These are phyloP conservation scores for Bothrops jararaca DNA, from an alignment of 2,113 vertebrate species.

Conservation along the genomic window DNA sequence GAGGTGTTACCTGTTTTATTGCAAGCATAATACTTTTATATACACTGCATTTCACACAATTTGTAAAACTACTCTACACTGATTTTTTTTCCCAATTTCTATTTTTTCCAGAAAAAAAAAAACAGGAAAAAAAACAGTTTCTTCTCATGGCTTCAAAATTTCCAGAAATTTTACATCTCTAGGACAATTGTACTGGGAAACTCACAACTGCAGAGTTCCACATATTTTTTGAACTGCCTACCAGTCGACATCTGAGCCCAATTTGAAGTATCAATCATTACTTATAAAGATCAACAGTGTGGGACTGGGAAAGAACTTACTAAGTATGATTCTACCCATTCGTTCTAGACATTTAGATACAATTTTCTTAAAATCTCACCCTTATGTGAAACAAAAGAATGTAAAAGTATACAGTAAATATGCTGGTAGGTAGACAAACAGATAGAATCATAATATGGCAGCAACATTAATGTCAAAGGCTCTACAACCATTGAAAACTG, in stretches of 20 bases:
- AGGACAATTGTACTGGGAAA: neutral
- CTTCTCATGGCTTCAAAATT: no score
- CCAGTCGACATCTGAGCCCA: neutral
- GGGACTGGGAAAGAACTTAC: neutral
- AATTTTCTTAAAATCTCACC: neutral
- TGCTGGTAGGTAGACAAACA: neutral
- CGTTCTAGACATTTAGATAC: neutral
- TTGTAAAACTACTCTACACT: no score
- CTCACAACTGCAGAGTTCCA: neutral
- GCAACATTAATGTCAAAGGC: neutral
- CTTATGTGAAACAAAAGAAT: neutral
- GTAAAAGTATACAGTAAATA: neutral
- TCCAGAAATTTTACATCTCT: no score
- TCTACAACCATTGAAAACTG: neutral
- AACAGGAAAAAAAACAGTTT: no score
- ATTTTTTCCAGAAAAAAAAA: no score
- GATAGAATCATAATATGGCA: neutral
- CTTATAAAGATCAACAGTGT: neutral
- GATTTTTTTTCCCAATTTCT: no score
- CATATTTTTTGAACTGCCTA: neutral
- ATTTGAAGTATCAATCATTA: neutral
- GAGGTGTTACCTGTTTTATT: no score
- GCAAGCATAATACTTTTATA: no score
- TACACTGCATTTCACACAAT: no score
- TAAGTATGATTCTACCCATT: neutral